Evolutionary conservation across 2,113 vertebrate genomes (phyloP).

Genomic region (Megalops atlanticus): DNA sequence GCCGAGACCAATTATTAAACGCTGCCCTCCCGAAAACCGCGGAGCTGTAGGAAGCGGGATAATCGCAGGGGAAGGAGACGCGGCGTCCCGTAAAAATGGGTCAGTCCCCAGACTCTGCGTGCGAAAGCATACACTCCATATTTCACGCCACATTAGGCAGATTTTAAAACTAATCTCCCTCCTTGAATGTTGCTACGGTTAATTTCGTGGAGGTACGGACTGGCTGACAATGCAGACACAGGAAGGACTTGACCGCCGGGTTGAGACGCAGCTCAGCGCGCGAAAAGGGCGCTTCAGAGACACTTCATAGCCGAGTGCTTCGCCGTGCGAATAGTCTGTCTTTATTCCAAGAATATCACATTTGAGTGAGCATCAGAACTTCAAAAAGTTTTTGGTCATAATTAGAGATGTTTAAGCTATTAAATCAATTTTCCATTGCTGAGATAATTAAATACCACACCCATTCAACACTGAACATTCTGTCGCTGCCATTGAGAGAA

Average conservation of each 20-base stretch:
- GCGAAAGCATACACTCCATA: slow-evolving; percentile 69
- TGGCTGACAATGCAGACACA: slow-evolving; percentile 56
- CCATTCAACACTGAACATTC: no score
- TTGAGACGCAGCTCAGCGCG: slow-evolving; percentile 40
- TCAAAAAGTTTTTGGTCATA: no score
- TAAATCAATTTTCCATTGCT: no score
- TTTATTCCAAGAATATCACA: no score
- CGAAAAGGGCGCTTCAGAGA: slow-evolving; percentile 25
- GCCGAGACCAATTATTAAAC: slow-evolving; percentile 50
- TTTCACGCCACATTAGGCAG: slow-evolving; percentile 80
- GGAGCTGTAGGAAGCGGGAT: slow-evolving; percentile 43
- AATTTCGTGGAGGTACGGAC: slow-evolving; percentile 71
- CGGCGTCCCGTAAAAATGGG: slow-evolving; percentile 68
- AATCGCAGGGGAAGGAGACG: slow-evolving; percentile 57
- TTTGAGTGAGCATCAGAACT: no score
- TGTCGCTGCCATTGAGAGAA: no score
- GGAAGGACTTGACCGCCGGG: slow-evolving; percentile 52
- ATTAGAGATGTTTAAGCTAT: no score
- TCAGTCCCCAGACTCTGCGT: slow-evolving; percentile 69
- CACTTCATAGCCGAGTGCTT: background rate
- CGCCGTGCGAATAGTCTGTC: background rate
- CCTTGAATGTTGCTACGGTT: slow-evolving; percentile 75
- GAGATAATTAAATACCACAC: no score
- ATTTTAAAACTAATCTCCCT: slow-evolving; percentile 81
- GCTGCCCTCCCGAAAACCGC: slow-evolving; percentile 38